Evolutionary conservation across 92 coral and sea anemone species (phyloP).

Genomic region (Porites rus): DNA sequence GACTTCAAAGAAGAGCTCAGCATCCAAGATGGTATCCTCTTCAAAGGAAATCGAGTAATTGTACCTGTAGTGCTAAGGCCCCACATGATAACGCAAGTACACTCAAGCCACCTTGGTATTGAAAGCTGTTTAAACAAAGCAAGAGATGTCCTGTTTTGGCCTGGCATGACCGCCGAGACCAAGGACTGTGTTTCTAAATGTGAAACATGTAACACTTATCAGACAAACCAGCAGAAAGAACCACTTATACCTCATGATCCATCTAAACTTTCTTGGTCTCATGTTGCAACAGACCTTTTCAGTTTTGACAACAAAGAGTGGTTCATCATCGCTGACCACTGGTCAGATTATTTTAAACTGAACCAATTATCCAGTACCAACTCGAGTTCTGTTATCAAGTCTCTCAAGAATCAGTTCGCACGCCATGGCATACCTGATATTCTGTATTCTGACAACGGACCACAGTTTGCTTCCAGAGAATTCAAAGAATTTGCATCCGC

Average conservation of each 20-base stretch:
- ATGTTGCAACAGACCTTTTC: constrained; percentile 22
- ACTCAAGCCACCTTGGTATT: constrained; percentile 36
- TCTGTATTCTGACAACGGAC: too few relatives aligned
- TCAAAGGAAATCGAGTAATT: constrained; percentile 25
- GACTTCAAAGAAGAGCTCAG: constrained; percentile 22
- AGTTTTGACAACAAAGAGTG: constrained; percentile 17
- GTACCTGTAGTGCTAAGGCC: constrained; percentile 21
- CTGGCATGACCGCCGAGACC: constrained; percentile 18
- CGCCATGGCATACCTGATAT: neutral
- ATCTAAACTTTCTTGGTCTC: constrained; percentile 18
- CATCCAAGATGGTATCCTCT: constrained; percentile 25
- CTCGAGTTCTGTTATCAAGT: constrained; percentile 7
- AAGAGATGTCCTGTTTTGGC: constrained; percentile 26
- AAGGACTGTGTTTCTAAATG: constrained; percentile 9
- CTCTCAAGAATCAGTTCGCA: constrained; percentile 38
- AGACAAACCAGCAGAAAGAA: neutral
- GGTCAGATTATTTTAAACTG: constrained; percentile 35
- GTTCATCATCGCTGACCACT: constrained; percentile 27
- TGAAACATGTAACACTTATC: neutral
- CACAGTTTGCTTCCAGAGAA: too few relatives aligned
- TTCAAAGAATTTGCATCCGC: too few relatives aligned
- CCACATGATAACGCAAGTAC: constrained; percentile 18
- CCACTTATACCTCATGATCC: constrained; percentile 15
- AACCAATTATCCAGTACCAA: constrained; percentile 8
- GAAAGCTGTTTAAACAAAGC: constrained; percentile 21